Conservation (phyloP, 2,888 invertebrate genomes). For the Hemicrepidius hirtus region DNA sequence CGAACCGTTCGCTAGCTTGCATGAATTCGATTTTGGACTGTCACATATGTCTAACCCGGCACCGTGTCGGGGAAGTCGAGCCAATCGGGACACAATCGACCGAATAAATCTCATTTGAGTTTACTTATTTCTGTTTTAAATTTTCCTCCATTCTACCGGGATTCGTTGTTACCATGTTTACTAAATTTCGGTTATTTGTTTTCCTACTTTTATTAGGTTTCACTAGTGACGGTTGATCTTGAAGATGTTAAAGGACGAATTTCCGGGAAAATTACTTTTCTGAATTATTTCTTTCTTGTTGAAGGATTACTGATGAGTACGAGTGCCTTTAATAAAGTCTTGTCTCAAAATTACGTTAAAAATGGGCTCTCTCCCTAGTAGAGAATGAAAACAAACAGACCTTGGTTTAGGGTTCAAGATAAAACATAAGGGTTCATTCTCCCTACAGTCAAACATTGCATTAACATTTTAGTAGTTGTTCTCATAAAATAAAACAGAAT, state of each 20-base stretch:
- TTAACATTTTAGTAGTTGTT: constrained; percentile 17
- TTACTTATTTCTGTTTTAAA: constrained; percentile 64
- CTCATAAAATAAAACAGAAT: constrained; percentile 21
- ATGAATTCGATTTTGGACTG: constrained; percentile 57
- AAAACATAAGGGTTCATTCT: not conserved
- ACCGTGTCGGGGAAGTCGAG: constrained; percentile 54
- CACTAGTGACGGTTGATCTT: constrained; percentile 44
- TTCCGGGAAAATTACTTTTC: constrained; percentile 33
- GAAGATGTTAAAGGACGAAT: constrained; percentile 42
- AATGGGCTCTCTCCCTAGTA: not conserved
- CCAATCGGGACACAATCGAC: constrained; percentile 65
- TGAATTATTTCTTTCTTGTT: constrained; percentile 34
- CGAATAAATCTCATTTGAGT: constrained; percentile 65
- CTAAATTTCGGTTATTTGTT: constrained; percentile 60
- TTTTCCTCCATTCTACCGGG: constrained; percentile 56
- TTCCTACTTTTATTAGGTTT: constrained; percentile 52
- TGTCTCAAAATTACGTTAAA: not conserved
- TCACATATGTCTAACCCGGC: constrained; percentile 59
- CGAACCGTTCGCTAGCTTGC: constrained; percentile 50
- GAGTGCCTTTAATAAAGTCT: not conserved
- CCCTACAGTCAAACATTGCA: constrained; percentile 1
- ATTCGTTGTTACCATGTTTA: constrained; percentile 56
- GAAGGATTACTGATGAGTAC: constrained; percentile 27
- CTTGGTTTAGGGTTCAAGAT: not conserved
- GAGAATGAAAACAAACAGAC: not conserved